These are phyloP conservation scores for Drosophila mimetica DNA, from an alignment of 2,888 invertebrate species.

Conservation along the genomic window DNA sequence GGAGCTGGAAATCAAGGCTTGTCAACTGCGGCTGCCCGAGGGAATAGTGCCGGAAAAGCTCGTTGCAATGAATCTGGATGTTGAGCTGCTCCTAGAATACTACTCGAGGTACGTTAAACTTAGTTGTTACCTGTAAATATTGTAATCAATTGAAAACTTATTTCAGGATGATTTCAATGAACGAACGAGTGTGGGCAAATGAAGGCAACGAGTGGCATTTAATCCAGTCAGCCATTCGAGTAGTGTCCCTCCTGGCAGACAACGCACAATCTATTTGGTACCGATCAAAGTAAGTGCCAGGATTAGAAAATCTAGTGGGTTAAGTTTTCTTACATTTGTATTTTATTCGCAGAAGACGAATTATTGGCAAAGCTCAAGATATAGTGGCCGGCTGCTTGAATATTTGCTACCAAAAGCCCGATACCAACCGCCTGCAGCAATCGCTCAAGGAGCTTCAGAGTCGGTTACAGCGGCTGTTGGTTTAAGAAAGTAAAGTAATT, in stretches of 20 bases:
- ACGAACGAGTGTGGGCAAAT: conserved; percentile 94
- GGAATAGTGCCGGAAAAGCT: conserved; percentile 91
- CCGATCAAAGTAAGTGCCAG: conserved; percentile 79
- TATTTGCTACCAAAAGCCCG: conserved; percentile 90
- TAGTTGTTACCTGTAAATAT: too few relatives aligned
- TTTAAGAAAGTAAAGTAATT: conserved; percentile 34
- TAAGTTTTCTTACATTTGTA: neutral
- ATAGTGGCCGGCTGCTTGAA: conserved; percentile 90
- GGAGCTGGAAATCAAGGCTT: conserved; percentile 91
- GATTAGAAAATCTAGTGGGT: neutral
- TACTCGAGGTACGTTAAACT: conserved; percentile 86
- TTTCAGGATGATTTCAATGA: conserved; percentile 89
- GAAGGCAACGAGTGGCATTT: conserved; percentile 94
- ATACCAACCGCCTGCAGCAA: conserved; percentile 87
- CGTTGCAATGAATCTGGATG: conserved; percentile 90
- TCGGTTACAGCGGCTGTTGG: conserved; percentile 78
- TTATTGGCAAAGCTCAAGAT: conserved; percentile 90
- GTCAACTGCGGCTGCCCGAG: conserved; percentile 89
- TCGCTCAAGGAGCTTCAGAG: conserved; percentile 84
- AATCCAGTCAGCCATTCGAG: conserved; percentile 89
- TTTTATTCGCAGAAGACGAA: conserved; percentile 86
- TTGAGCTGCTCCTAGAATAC: conserved; percentile 91
- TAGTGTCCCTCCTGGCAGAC: conserved; percentile 89
- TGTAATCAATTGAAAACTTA: conserved; percentile 28
- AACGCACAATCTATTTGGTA: conserved; percentile 87